Evolutionary conservation across 2,888 invertebrate species (phyloP), one percentile per base, ranked within the genome.

Genomic region (Coelogynopora nodosa): DNA sequence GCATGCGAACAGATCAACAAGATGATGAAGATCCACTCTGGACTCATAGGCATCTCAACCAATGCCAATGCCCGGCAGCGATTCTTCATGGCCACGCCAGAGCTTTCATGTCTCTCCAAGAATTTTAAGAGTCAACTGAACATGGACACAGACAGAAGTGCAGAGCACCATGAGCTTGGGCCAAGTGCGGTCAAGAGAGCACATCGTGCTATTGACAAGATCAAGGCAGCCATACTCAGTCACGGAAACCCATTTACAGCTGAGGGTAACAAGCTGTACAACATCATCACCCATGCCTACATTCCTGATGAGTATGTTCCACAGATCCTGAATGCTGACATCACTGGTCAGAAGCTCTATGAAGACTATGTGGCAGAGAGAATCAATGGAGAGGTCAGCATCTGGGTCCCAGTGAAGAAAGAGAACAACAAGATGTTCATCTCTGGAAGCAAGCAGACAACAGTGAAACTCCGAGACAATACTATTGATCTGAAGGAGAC

Each of bases 321-420:
- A 87, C 84, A 86, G 85, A 88, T 88, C 83, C 31, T 88, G 88
- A 82, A 88, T 67, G 31, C 49, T 74, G 87, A 88, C 80, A 81
- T 30, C 31, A 88, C 85, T 87, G 85, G 88, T 29, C 88, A 88
- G 85, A 88, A 87, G 67, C 83, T 88, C n/a, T 88, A 88, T 85
- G 87, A 88, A 86, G 87, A 88, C 23, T 88, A 84, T 67, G 88
- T 88, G 31, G 30, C 88, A 67, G 88, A 88, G 84, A 67, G 84
- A 84, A 88, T 88, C 82, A 88, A 81, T 88, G 88, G 86, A 84
- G 84, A 84, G 82, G 86, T 88, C 74, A 88, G 87, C 82, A 87
- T 88, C 18, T 88, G 87, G 87, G 49, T 82, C 74, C 84, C 87
- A 30, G 82, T 87, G 67, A 87, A 85, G 67, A 87, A 85, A 31